Evolutionary conservation across 2,888 invertebrate species (phyloP), one percentile per base, ranked within the genome.

Genomic region (Oscheius sp.): DNA sequence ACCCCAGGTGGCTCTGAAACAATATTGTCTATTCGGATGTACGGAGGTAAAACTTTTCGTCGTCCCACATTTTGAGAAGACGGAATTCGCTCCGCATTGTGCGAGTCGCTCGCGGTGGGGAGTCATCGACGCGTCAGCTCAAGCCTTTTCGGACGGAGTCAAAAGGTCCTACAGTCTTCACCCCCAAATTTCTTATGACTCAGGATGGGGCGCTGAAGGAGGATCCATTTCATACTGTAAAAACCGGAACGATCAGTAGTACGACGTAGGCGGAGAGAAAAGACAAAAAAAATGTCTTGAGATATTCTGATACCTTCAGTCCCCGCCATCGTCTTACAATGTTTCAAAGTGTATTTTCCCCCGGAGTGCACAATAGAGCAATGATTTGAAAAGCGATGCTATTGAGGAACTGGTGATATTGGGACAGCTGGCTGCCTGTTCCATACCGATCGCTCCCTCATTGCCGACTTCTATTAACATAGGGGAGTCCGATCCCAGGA

Each of bases 11-110:
- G 35, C 35, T 35, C 3, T 35, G 9, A 35, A 35, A 35, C 35
- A 35, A 35, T 35, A 35, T 9, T 3, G 9, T 35, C 9, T 9
- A 9, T 9, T 35, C 35, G 9, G 35, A 35, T 35, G 35, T 35
- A 35, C 9, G 9, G 35, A 35, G 35, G 35, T 35, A 35, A 35
- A 35, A 35, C 35, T 35, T 35, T 35, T 35, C 35, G 3, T 9
- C 35, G 35, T 35, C 35, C 35, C 29, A 7, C 64, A 23, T 23
- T 66, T 66, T 66, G 13, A 49, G 52, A 66, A 52, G 66, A 21
- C 66, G 66, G 66, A 66, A 66, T 66, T 49, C 66, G 66, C 66
- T 66, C 66, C 66, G 66, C 52, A 66, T 66, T 66, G 66, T 61
- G 61, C 52, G 52, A 66, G 66, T 66, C 66, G 66, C 29, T 52